A percentile compares a stretch with the other conserved stretches of the same genome.
These are phyloP conservation scores for Piprites chloris DNA, from an alignment of 2,113 vertebrate genomes.

Conservation along the genomic window DNA sequence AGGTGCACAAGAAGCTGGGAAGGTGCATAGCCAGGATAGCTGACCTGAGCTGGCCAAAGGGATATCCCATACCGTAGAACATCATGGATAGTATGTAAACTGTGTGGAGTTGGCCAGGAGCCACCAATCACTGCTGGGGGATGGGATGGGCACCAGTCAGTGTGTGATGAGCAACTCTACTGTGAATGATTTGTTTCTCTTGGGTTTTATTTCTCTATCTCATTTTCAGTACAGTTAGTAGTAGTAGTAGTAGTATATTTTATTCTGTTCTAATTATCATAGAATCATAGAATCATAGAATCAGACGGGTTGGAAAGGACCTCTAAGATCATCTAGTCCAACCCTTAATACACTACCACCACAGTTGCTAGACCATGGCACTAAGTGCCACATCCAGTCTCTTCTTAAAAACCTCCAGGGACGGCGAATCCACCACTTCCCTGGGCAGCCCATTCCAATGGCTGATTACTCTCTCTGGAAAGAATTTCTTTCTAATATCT, in stretches of 20 bases:
- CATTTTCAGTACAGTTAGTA: neutral
- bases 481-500: too few relatives aligned
- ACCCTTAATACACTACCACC: too few relatives aligned
- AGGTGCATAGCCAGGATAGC: neutral
- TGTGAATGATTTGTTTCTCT: neutral
- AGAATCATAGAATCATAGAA: too few relatives aligned
- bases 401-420: too few relatives aligned
- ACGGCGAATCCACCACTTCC: too few relatives aligned
- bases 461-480: too few relatives aligned
- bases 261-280: neutral
- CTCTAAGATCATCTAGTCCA: too few relatives aligned
- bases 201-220: neutral
- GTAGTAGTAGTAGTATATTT: neutral
- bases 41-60: neutral
- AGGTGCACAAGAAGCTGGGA: neutral
- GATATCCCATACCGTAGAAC: neutral
- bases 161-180: rapidly evolving
- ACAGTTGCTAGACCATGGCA: too few relatives aligned
- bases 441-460: too few relatives aligned
- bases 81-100: neutral
- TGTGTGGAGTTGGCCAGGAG: neutral
- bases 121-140: neutral
- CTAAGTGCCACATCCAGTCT: too few relatives aligned
- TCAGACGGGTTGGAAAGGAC: too few relatives aligned
- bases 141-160: neutral